Base-by-base conservation (phyloP, 2,113 vertebrate genomes). In the Sialia sialis region DNA sequence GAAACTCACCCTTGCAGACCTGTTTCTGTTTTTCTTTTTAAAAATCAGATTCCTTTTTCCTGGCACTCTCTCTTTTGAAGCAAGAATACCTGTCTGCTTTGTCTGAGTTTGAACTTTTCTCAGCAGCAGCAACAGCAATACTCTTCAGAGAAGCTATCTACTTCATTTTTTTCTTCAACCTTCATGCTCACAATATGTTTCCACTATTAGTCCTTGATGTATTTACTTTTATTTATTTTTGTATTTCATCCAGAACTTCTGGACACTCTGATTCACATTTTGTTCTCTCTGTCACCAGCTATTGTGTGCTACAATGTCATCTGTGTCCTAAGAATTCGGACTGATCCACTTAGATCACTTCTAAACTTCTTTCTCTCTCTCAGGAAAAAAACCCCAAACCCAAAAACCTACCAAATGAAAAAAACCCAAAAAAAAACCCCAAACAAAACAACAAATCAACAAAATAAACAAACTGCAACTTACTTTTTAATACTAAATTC, bases 211-310 rank as follows among this genome's bases (percentile, higher is more conserved):
- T 89, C 29, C 9, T 15, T 9, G 7, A 1, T 62, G 29, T 55
- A 90, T 90, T 92, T 90, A 56, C 34, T 83, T 92, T 92, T 87
- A 77, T 94, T 80, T 70, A 48, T 76, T 86, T 94, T 32, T 94
- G 4, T 56, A 49, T 87, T 94, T 93, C 94, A 69, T 76, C 27
- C 46, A 82, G 63, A 69, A 6, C n/a, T 93, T 69, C 36, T 55
- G 76, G 41, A 63, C 21, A 86, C 22, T 9, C 10, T 27, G 26
- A 63, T 30, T 39, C n/a, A 36, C 55, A 23, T 76, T 87, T 80
- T 66, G 12, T 41, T 67, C 85, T 88, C 29, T 79, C 82, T 79
- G 13, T 77, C 90, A 75, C 26, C 60, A 91, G 13, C 21, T 41
- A n/a, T 69, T 91, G 43, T 69, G 12, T 55, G 64, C 2, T 10